Percentiles rank a stretch among this genome's conserved stretches.
These are phyloP conservation scores for Tetraneura akinire DNA, from an alignment of 1,140 invertebrate species.

Conservation along the genomic window DNA sequence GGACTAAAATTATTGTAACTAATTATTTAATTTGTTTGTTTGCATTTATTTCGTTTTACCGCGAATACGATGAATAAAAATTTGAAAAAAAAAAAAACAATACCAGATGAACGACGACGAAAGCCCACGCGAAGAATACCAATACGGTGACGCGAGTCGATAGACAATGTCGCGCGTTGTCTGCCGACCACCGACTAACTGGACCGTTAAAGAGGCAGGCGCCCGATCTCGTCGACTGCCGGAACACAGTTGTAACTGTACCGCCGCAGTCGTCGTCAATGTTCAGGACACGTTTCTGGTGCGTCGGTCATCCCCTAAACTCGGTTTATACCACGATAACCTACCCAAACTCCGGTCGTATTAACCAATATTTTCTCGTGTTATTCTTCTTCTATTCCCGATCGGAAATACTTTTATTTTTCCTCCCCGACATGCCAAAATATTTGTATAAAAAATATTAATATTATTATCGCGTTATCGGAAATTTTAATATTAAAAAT, in stretches of 20 bases:
- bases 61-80: too few relatives aligned
- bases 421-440: too few relatives aligned
- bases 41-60: not conserved
- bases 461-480: too few relatives aligned
- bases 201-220: not conserved
- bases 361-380: not conserved
- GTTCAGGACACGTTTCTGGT: too few relatives aligned
- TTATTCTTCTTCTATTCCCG: too few relatives aligned
- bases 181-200: constrained; percentile 43
- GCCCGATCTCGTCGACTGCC: constrained; percentile 22
- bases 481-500: too few relatives aligned
- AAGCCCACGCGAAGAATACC: not conserved
- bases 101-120: not conserved
- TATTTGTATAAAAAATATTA: too few relatives aligned
- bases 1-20: not conserved
- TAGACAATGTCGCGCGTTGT: constrained; percentile 39
- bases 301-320: too few relatives aligned
- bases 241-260: not conserved
- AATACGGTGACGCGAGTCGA: not conserved
- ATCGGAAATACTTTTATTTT: too few relatives aligned
- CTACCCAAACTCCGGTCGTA: constrained; percentile 20
- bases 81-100: too few relatives aligned
- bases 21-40: not conserved
- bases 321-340: not conserved
- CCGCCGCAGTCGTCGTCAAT: not conserved